Evolutionary conservation across 1,140 invertebrate species (phyloP), one percentile per base, ranked within the genome.

Genomic region (Yoshiicerus persimilis): DNA sequence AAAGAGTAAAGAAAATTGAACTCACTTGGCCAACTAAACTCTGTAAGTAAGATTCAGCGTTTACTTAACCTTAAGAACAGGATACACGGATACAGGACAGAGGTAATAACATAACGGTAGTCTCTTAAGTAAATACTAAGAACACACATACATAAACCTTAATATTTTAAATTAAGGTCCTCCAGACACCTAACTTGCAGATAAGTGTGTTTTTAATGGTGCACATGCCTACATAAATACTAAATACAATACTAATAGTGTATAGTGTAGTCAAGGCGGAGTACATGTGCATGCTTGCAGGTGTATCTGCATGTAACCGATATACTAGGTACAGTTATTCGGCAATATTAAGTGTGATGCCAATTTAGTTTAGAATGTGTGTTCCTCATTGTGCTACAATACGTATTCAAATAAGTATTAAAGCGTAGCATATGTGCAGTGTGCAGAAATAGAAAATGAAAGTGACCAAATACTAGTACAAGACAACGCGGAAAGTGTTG

Each of bases 371-470:
- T 70, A 70, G 25, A 13, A 70, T 70, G 66, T 70, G 66, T 70
- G 66, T 70, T 70, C 66, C 66, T 16, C 30, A 70, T 70, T 70
- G 25, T 70, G 64, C 23, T 13, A 70, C 66, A 70, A 66, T 27
- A 25, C 10, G 27, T 13, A 66, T 13, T 11, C 27, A 10, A 32
- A 8, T 13, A 38, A 80, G 34, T 2, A 16, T 20, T 80, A 20
- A 36, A 38, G 32, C 70, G 11, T 75, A 75, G 32, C 70, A 77
- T 77, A n/a, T n/a, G n/a, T n/a, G n/a, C n/a, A n/a, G n/a, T n/a
- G 75, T 80, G 75, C 32, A 80, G 34, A 80, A 80, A 80, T 80
- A 80, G 75, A 80, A 80, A 80, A 80, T 80, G 75, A 80, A 80
- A 80, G 75, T 80, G 75, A 80, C 75, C 75, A 80, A 80, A 80